A percentile compares a stretch with the other conserved stretches of the same genome.
These are phyloP conservation scores for Anhinga anhinga DNA, from an alignment of 2,113 vertebrate species.

Conservation along the genomic window DNA sequence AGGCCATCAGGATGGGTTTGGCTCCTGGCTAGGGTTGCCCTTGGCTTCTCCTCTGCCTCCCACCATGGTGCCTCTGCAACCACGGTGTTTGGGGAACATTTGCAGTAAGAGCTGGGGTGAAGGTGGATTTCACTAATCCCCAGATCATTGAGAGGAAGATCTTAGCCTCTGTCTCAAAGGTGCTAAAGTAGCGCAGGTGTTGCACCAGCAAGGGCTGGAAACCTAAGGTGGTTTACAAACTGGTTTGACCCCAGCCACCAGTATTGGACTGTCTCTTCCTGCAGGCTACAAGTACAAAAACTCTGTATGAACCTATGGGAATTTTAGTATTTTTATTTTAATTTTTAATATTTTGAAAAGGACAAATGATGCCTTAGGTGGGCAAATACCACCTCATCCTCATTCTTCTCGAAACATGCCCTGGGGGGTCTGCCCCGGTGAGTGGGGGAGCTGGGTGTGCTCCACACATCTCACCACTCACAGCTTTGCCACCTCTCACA, in stretches of 20 bases:
- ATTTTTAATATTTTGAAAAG: neutral
- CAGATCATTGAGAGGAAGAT: rapidly evolving
- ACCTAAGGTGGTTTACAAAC: neutral
- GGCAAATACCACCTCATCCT: neutral
- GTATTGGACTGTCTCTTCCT: neutral
- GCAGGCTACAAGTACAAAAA: neutral
- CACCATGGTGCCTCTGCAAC: neutral
- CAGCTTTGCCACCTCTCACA: neutral
- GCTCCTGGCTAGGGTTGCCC: neutral
- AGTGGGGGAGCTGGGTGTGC: rapidly evolving
- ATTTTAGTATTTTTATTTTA: neutral
- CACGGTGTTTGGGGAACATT: neutral
- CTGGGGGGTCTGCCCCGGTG: neutral
- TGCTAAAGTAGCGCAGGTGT: neutral
- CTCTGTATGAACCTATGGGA: neutral
- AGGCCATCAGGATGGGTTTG: neutral
- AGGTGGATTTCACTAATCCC: neutral
- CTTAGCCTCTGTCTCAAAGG: neutral
- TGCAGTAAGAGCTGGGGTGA: neutral
- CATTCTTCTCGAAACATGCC: neutral
- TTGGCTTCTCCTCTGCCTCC: neutral
- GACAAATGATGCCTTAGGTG: neutral
- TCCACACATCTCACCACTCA: neutral
- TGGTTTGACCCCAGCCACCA: neutral
- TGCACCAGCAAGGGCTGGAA: neutral